phyloP scores from a whole-genome alignment of 2,797 vertebrate species.

The Pangasius sanitwongsei region DNA sequence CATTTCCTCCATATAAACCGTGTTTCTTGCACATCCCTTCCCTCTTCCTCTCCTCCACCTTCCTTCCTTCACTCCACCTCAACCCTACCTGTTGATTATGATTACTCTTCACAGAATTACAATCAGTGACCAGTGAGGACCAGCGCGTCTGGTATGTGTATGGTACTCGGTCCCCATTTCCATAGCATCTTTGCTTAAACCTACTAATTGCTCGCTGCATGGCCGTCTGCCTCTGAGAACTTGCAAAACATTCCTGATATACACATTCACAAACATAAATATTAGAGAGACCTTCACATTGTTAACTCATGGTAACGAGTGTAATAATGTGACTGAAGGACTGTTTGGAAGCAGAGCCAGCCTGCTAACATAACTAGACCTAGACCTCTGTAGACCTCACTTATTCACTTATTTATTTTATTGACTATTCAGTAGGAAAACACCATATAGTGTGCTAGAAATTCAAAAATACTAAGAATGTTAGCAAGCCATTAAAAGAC shows the following conservation, averaged over 20 bases:
- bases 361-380: neutral
- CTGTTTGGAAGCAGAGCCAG: slow-evolving; percentile 11
- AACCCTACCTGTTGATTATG: slow-evolving; percentile 83
- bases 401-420: neutral
- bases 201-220: slow-evolving; percentile 41
- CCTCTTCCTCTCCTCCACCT: slow-evolving; percentile 75
- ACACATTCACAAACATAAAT: neutral
- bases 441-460: neutral
- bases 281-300: slow-evolving; percentile 39
- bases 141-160: slow-evolving; percentile 91
- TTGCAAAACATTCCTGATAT: slow-evolving; percentile 4
- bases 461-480: neutral
- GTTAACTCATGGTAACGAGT: slow-evolving; percentile 56
- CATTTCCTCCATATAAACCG: slow-evolving; percentile 65
- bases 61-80: slow-evolving; percentile 70
- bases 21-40: slow-evolving; percentile 46
- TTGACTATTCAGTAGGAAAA: neutral
- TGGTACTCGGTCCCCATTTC: slow-evolving; percentile 65
- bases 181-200: slow-evolving; percentile 29
- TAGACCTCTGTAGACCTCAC: neutral
- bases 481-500: neutral
- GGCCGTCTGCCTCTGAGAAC: slow-evolving; percentile 37
- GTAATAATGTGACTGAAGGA: slow-evolving; percentile 13
- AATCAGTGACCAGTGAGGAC: slow-evolving; percentile 98
- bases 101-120: slow-evolving; percentile 97